Base-by-base conservation (phyloP, 1,140 invertebrate species). In the Drosophila arawakana region DNA sequence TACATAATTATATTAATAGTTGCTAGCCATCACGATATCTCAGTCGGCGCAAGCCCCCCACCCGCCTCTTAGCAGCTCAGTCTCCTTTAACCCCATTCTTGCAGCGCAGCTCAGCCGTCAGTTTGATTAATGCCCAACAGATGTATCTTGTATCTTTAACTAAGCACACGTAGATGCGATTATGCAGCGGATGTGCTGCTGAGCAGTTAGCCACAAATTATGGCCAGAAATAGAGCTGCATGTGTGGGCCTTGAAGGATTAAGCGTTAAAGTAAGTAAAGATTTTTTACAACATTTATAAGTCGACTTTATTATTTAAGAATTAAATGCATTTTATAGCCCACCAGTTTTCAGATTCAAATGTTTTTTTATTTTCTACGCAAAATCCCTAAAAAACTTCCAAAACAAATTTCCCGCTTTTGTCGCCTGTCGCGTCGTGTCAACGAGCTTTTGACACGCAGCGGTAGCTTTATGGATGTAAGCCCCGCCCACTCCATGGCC, bases 1-100 rank as follows among this genome's bases (percentile, higher is more conserved):
- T 43, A 77, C 80, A 74, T 78, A 74, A 66, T 80, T 78, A 66
- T 66, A 70, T 75, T 62, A 78, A 74, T 71, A 70, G 61, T 54
- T 49, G 70, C 15, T 15, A 69, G 60, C 43, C 66, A 65, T 34
- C 60, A 70, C 67, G 58, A 47, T 57, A 74, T 25, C 35, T n/a
- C 18, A 13, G 35, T 25, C 54, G 25, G 25, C 25, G 6, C 4
- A 2, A 2, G 25, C 25, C 25, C 25, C 3, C 46, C 2, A 1
- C 41, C n/a, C 6, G 15, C 15, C 15, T 15, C 15, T 1, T 15
- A 15, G 15, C 15, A 15, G 15, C 39, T 21, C 3, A 10, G 13
- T 9, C 50, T 35, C 30, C 21, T 21, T 43, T 41, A 63, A 30
- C 18, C 60, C 52, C 18, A 11, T 60, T 60, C 25, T 39, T 52